Conservation (phyloP, 2,797 vertebrate species). For the Liparis tanakae region DNA sequence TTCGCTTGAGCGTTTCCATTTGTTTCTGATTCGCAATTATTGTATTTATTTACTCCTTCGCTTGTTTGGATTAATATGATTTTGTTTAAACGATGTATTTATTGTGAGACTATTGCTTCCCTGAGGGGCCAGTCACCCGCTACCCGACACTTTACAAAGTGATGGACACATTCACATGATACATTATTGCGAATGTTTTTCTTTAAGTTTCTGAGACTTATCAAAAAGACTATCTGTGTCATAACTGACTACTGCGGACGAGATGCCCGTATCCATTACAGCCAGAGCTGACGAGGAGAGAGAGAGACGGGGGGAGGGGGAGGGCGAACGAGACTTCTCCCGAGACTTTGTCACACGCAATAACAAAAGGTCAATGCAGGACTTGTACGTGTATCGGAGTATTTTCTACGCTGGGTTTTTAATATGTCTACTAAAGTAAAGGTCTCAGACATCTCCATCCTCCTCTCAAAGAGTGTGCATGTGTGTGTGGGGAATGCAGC, state of each 20-base stretch:
- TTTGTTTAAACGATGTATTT: no score
- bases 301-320: no score
- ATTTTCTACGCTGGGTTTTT: background rate
- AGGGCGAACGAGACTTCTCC: no score
- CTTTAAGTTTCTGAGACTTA: no score
- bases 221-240: no score
- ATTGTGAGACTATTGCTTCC: background rate
- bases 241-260: no score
- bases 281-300: no score
- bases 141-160: background rate
- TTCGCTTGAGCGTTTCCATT: background rate
- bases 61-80: no score
- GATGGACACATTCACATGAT: background rate
- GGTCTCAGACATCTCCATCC: background rate
- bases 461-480: background rate
- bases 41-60: background rate
- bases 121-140: no score
- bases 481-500: constrained; percentile 20
- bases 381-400: background rate
- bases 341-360: no score
- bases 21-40: background rate
- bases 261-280: no score
- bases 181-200: no score
- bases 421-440: background rate
- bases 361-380: background rate